Conservation (phyloP, 1,140 invertebrate genomes). For the Conus betulinus region DNA sequence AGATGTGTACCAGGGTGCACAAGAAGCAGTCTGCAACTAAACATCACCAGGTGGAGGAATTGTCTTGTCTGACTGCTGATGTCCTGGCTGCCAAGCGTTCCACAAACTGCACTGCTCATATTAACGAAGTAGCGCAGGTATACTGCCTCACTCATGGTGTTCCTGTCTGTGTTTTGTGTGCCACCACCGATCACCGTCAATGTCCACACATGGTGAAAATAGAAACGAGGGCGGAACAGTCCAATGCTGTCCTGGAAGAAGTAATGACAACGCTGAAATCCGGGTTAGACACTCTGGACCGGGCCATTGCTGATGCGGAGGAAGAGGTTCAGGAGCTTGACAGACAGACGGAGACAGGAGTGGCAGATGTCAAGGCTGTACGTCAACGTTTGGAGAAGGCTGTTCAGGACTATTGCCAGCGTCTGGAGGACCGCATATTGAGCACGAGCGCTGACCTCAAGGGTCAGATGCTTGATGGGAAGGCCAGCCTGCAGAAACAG, state of each 20-base stretch:
- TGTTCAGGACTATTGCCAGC: neutral
- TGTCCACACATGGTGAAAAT: neutral
- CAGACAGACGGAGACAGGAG: neutral
- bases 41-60: neutral
- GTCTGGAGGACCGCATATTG: neutral
- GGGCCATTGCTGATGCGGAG: neutral
- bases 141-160: neutral
- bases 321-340: neutral
- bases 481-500: neutral
- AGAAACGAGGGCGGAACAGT: neutral
- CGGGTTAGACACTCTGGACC: neutral
- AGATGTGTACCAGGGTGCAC: neutral
- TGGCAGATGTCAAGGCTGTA: neutral
- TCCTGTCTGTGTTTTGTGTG: neutral
- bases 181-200: neutral
- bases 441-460: neutral
- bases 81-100: neutral
- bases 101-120: neutral
- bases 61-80: neutral
- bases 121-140: neutral
- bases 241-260: neutral
- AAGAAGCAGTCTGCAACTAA: neutral
- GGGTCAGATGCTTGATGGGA: neutral
- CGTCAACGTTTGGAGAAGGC: constrained; percentile 8
- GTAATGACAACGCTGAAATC: neutral